Base-by-base conservation (phyloP, 1,140 invertebrate species). In the Neodiprion lecontei region DNA sequence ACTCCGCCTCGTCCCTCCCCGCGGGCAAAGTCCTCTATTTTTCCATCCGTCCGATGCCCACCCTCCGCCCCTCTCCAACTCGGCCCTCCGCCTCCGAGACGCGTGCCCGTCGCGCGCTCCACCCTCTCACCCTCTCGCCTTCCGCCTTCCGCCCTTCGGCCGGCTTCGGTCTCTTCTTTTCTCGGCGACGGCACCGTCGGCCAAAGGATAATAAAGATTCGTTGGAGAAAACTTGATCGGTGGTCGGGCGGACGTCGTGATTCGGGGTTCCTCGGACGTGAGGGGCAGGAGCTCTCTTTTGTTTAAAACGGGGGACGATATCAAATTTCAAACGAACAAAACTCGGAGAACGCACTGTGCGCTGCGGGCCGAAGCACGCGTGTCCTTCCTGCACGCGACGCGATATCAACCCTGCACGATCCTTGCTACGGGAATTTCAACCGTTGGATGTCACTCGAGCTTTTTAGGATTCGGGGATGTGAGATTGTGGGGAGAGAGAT, bases 1-100 rank as follows among this genome's bases (percentile, higher is more conserved):
- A 73, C 74, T 67, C 71, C 76, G 75, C 72, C 76, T 75, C 66
- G 65, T 68, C 73, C 67, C 67, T 68, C 48, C 70, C 70, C 75
- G 72, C 17, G 73, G 66, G 53, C 75, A 53, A 66, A 67, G 65
- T 72, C 67, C 53, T 70, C 66, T 66, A 17, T 48, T 76, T 69
- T 72, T 71, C 49, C 47, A 72, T 72, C 49, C 50, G 48, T 67
- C 28, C 48, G 65, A 61, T 75, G 70, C 73, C 47, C 48, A 50
- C 70, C 7, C 67, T 70, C 69, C 69, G 67, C 40, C 17, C 67
- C 67, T 40, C n/a, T 65, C 11, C 9, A 23, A 11, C 61, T 69
- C 68, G 21, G 28, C 14, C 21, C 21, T 69, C 68, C 68, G 53
- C 53, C 53, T 61, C 53, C 5, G 53, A 61, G 53, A 61, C 53